Evolutionary conservation across 2,797 vertebrate genomes (phyloP), one percentile per base, ranked within the genome.

Genomic region (Spinus pinus): DNA sequence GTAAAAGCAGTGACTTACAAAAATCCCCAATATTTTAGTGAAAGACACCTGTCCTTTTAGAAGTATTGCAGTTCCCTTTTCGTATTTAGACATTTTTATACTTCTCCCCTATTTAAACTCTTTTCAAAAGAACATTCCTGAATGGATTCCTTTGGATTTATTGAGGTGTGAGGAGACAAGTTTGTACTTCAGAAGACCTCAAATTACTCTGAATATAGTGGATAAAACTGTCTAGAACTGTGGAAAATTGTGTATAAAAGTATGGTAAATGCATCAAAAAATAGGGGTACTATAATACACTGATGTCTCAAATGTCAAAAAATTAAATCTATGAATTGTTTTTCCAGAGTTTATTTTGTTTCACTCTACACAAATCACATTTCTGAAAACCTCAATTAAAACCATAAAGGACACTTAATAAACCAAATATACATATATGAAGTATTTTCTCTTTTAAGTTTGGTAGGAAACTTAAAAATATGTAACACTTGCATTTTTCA

Each of bases 311-410:
- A 81, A 82, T 72, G 18, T 50, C 14, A 30, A 41, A 87, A 73
- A 58, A 50, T 11, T 23, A 2, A 73, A 58, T 84, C 64, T 86
- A 44, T 73, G 82, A 75, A 51, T 88, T 91, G 31, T 58, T 84
- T 95, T 81, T 89, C 41, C n/a, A 90, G 81, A 91, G 61, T 89
- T 51, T 65, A 42, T 73, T 93, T 70, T 92, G 69, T 78, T 96
- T 88, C 77, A 11, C 64, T 95, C 61, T 86, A 81, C 92, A 93
- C 62, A 77, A 75, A 70, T 15, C 65, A 9, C 56, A 44, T 17
- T 93, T 95, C 65, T 91, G 93, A 95, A 96, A 97, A 94, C 7
- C 11, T 71, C 61, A 70, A 2, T 41, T 39, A 82, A 89, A 67
- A n/a, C 7, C 6, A 1, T 25, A 72, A 71, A 50, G 27, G 7